phyloP scores from a whole-genome alignment of 2,888 invertebrate genomes.

The Muschampia plurimacula region DNA sequence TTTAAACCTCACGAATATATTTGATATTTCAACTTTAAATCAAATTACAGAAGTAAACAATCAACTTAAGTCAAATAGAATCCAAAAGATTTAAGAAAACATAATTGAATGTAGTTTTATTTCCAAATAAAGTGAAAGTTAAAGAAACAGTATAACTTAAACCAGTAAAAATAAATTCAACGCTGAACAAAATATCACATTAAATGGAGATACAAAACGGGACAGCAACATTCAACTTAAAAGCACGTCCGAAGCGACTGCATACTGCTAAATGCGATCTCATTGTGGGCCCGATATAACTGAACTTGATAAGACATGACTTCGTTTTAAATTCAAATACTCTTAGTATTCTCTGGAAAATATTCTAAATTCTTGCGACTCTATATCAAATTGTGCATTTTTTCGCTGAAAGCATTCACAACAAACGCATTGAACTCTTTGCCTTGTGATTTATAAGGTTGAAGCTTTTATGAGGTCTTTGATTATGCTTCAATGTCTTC shows the following conservation, averaged over 20 bases:
- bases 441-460: not conserved
- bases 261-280: constrained; percentile 22
- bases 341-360: not conserved
- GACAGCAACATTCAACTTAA: not conserved
- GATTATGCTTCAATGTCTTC: not conserved
- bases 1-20: too few species aligned
- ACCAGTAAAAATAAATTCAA: not conserved
- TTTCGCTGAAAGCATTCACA: not conserved
- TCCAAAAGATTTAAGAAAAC: too few species aligned
- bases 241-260: not conserved
- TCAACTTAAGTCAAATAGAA: too few species aligned
- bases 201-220: not conserved
- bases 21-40: too few species aligned
- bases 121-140: not conserved
- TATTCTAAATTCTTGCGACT: constrained; percentile 4
- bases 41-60: too few species aligned
- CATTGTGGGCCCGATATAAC: constrained; percentile 30
- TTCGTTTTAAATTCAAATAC: constrained; percentile 26
- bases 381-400: not conserved
- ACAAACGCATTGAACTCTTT: not conserved
- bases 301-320: constrained; percentile 29
- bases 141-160: not conserved
- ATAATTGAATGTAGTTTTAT: too few species aligned
- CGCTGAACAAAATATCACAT: not conserved
- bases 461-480: not conserved